Percentiles rank a stretch among this genome's conserved stretches.
Evolutionary conservation across 2,797 vertebrate species (phyloP).

Genomic region (Sarcophilus harrisii): DNA sequence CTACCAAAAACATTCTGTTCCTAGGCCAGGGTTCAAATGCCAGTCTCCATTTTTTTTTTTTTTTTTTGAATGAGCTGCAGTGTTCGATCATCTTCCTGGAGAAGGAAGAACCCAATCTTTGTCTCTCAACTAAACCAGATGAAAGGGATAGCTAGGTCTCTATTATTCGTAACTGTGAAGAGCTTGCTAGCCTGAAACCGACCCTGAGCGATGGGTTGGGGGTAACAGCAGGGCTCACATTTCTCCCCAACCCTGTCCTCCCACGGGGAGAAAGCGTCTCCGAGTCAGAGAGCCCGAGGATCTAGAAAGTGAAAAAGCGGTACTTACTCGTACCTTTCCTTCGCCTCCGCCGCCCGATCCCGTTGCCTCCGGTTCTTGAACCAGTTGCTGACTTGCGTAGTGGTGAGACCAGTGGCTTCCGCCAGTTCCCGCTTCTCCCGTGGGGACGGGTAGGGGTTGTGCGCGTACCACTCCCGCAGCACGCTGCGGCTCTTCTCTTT

Average conservation of each 20-base stretch:
- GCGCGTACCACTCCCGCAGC: slow-evolving; percentile 95
- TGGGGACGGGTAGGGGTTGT: slow-evolving; percentile 92
- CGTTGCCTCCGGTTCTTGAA: slow-evolving; percentile 96
- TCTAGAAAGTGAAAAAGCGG: neutral
- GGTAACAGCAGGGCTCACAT: neutral
- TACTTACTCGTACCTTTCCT: slow-evolving; percentile 90
- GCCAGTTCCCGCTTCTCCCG: slow-evolving; percentile 93
- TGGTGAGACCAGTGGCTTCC: slow-evolving; percentile 90
- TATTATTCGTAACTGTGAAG: neutral
- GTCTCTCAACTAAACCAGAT: neutral
- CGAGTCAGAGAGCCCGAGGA: neutral
- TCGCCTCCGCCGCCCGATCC: slow-evolving; percentile 94
- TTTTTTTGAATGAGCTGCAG: neutral
- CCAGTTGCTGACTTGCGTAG: slow-evolving; percentile 97
- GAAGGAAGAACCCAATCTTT: slow-evolving; percentile 65
- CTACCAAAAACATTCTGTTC: neutral
- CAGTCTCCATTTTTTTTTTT: neutral
- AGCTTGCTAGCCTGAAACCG: neutral
- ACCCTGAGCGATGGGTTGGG: neutral
- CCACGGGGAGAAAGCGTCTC: neutral
- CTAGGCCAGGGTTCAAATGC: neutral
- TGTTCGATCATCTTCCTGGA: slow-evolving; percentile 29
- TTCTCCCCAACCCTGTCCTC: neutral
- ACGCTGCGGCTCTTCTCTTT: slow-evolving; percentile 97
- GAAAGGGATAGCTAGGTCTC: neutral